Evolutionary conservation across 64 coral and sea anemone genomes (phyloP), one percentile per base, ranked within the genome.

Genomic region (Pocillopora damicornis): DNA sequence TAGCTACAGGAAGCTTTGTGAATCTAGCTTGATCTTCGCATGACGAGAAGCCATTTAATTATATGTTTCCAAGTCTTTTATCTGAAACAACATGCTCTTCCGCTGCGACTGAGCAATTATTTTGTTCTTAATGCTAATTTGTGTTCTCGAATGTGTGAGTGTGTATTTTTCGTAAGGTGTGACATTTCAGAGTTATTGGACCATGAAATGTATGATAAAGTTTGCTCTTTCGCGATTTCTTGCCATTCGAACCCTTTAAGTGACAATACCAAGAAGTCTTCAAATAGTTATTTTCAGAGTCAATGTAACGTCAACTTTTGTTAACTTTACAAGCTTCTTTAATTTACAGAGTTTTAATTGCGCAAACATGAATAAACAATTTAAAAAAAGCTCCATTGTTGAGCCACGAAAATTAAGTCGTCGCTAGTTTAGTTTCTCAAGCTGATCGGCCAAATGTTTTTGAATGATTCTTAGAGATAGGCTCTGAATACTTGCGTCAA

Each of bases 111-210:
- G 16, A 85, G 26, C 36, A 58, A n/a, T 23, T 71, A 58, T 73
- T 85, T 73, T 85, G 81, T 85, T 85, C 64, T 56, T 25, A 72
- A 85, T 85, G 63, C 65, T 72, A 85, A 71, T 85, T 85, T 73
- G 22, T 23, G 68, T 73, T 85, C 81, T 85, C 37, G 65, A 73
- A 85, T 83, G 76, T 56, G 17, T 79, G n/a, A 60, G 2, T 59
- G 20, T 83, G 64, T 18, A 37, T 67, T 83, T 68, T 36, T 11
- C 22, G 67, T 71, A 71, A 85, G 81, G 37, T 73, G 81, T 66
- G 81, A 71, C 22, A 66, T 73, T 85, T 73, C 4, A 45, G 13
- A 65, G n/a, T 16, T 15, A 83, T 1, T 72, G 13, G 68, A 58
- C 35, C 81, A 22, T 85, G 81, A 1, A 79, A 63, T 18, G 30